phyloP scores from a whole-genome alignment of 2,797 vertebrate genomes.

The Microchirus variegatus region DNA sequence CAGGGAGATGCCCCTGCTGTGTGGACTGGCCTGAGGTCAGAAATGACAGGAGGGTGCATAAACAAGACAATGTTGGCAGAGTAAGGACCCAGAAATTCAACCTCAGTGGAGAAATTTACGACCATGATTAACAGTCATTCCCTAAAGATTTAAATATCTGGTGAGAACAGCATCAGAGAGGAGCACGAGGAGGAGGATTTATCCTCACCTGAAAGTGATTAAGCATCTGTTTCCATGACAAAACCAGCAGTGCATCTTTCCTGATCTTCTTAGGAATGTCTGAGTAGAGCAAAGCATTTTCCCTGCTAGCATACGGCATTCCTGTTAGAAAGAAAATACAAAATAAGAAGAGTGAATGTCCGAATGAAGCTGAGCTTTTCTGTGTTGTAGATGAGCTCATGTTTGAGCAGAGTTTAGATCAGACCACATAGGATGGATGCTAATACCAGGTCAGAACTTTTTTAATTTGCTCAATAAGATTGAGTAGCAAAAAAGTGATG shows the following conservation, averaged over 20 bases:
- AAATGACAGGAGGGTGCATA: constrained; percentile 42
- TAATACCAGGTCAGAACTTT: no score
- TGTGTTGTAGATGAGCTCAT: background rate
- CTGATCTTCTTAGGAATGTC: constrained; percentile 95
- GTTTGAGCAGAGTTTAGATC: background rate
- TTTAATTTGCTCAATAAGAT: no score
- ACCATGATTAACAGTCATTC: background rate
- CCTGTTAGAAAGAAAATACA: constrained; percentile 73
- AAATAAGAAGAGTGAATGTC: background rate
- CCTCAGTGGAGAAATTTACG: background rate
- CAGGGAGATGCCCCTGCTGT: constrained; percentile 90
- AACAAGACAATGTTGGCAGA: constrained; percentile 21
- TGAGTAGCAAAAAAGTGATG: no score
- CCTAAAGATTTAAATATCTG: background rate
- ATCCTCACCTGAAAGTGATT: constrained; percentile 88
- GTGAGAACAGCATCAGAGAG: background rate
- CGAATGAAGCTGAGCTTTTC: background rate
- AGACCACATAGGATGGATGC: no score
- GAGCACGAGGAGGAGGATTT: background rate
- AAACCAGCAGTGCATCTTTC: constrained; percentile 90
- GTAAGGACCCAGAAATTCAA: background rate
- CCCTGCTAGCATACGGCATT: constrained; percentile 93
- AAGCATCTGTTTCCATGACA: constrained; percentile 95
- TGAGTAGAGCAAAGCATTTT: constrained; percentile 94
- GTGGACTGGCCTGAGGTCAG: constrained; percentile 88